A percentile compares a stretch with the other conserved stretches of the same genome.
Conservation (phyloP, 2,797 vertebrate species). For the Gadopsis bispinosus region DNA sequence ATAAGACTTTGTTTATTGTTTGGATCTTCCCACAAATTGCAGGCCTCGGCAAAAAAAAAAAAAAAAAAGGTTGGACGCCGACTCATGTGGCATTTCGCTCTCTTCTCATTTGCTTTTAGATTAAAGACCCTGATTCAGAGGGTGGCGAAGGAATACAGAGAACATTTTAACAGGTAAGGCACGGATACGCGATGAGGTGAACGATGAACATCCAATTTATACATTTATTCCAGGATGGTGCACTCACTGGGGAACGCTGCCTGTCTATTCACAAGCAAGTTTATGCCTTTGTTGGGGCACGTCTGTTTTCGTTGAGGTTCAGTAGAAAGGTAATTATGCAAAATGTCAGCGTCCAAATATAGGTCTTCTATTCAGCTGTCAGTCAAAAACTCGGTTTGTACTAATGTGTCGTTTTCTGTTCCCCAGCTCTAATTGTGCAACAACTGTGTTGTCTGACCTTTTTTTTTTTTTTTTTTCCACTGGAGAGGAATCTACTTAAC, state of each 20-base stretch:
- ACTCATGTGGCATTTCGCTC: constrained; percentile 64
- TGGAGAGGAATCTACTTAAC: constrained; percentile 38
- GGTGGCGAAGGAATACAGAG: constrained; percentile 92
- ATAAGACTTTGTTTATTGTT: constrained; percentile 71
- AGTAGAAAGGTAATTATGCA: constrained; percentile 79
- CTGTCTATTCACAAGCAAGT: constrained; percentile 59
- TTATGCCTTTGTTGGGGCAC: constrained; percentile 64
- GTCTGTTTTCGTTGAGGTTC: constrained; percentile 66
- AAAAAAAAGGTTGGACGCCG: constrained; percentile 47
- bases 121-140: constrained; percentile 93
- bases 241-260: constrained; percentile 47
- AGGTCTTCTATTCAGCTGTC: constrained; percentile 76
- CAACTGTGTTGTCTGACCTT: constrained; percentile 53
- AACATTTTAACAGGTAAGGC: constrained; percentile 93
- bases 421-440: constrained; percentile 25
- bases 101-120: constrained; percentile 83
- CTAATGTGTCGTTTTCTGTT: constrained; percentile 66
- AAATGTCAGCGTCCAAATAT: constrained; percentile 81
- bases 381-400: constrained; percentile 63
- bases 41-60: constrained; percentile 54
- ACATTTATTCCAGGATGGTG: constrained; percentile 65
- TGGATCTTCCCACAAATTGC: constrained; percentile 68
- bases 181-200: constrained; percentile 51
- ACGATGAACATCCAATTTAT: constrained; percentile 70
- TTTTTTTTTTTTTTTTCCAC: not conserved